A percentile compares a stretch with the other conserved stretches of the same genome.
Conservation (phyloP, 1,140 invertebrate species). For the Lasaia peninsularis region DNA sequence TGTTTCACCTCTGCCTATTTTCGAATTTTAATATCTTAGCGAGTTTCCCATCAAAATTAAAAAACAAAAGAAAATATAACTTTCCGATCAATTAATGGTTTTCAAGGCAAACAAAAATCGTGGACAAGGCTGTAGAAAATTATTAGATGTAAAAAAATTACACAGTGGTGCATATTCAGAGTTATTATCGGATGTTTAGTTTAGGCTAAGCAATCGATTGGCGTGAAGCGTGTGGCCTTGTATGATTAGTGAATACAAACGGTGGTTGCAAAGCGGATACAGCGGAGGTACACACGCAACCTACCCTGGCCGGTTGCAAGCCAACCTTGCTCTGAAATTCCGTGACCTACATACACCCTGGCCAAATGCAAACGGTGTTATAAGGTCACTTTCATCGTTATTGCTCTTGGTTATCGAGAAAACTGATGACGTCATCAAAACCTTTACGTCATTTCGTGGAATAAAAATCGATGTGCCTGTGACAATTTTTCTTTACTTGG, state of each 20-base stretch:
- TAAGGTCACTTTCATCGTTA: slow-evolving; percentile 53
- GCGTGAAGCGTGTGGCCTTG: slow-evolving; percentile 51
- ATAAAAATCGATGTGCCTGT: no score
- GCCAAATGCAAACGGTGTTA: slow-evolving; percentile 67
- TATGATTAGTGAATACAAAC: slow-evolving; percentile 58
- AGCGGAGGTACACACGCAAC: slow-evolving; percentile 13
- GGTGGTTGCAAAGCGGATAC: slow-evolving; percentile 34
- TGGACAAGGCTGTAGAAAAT: no score
- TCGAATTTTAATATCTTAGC: no score
- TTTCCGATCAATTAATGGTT: no score
- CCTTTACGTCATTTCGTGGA: no score
- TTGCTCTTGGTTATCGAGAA: slow-evolving; percentile 14
- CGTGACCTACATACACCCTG: slow-evolving; percentile 39
- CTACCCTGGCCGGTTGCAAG: slow-evolving; percentile 33
- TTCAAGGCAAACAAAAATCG: no score
- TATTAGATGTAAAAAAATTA: no score
- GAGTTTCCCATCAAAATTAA: no score
- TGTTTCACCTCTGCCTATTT: no score
- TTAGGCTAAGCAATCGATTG: slow-evolving; percentile 54
- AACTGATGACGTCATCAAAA: slow-evolving; percentile 2
- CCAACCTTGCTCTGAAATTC: slow-evolving; percentile 8
- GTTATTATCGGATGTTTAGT: slow-evolving; percentile 10
- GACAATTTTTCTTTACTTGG: no score
- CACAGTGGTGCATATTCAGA: no score
- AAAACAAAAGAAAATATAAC: no score